Base-by-base conservation (phyloP, 2,113 vertebrate genomes). In the Meleagris gallopavo region DNA sequence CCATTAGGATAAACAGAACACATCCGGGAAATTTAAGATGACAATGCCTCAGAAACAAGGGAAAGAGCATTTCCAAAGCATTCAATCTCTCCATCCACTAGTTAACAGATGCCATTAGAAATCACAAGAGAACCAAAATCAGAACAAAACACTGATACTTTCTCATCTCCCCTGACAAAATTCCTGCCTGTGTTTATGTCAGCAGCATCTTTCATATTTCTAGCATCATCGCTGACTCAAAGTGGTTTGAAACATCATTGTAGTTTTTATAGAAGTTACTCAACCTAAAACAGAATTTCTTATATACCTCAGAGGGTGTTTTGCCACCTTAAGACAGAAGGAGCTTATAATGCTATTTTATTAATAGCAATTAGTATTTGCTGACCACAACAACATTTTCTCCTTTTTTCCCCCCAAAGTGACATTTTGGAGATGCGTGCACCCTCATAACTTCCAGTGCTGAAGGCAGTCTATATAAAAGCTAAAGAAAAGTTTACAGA, bases 1-100 rank as follows among this genome's bases (percentile, higher is more conserved):
- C 61, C 55, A 91, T 79, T 48, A 84, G 65, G 62, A 82, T 32
- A 75, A 78, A 79, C 55, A 77, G 76, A 94, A 83, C 58, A 80
- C 2, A 13, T 78, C 30, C 78, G 85, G 78, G 78, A 94, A 89
- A 75, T 85, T 55, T 55, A 79, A 34, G 14, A 60, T 72, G 74
- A 55, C 10, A 30, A 11, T 64, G 24, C 32, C 66, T 85, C 36
- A 25, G 70, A 89, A 89, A 71, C 5, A 58, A 67, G 57, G 54
- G 62, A 38, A 45, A 54, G 4, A 78, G 30, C 18, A 70, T 89
- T 89, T 84, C 18, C 1, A 1, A 75, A 75, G 25, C 43, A 72
- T 55, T 75, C 11, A 3, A 17, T 45, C 38, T 46, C 60, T 84
- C 41, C 43, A 71, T 16, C 40, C 65, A 77, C 43, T 52, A 90